phyloP scores from a whole-genome alignment of 2,113 vertebrate genomes.

The Malurus cyaneus region DNA sequence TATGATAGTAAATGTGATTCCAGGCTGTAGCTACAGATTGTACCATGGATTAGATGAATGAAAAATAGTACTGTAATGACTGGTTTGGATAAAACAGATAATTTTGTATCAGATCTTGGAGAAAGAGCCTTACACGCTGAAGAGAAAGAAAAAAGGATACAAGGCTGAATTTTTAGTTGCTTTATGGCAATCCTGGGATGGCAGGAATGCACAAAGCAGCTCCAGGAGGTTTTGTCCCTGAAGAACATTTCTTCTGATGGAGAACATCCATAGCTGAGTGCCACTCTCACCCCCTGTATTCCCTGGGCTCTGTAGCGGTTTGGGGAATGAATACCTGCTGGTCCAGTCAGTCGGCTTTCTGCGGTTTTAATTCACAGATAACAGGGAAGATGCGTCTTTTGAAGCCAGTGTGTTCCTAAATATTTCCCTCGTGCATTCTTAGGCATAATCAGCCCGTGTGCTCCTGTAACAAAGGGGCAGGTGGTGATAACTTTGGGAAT shows the following conservation, averaged over 20 bases:
- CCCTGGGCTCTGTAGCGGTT: not conserved
- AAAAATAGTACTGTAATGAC: not conserved
- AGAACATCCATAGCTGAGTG: not conserved
- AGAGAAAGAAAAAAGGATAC: not conserved
- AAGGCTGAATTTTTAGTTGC: not conserved
- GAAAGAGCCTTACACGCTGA: not conserved
- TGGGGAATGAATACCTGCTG: not conserved
- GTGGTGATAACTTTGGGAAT: not conserved
- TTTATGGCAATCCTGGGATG: not conserved
- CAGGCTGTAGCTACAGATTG: not conserved
- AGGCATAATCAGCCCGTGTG: not conserved
- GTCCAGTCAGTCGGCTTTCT: not conserved
- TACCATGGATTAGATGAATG: not conserved
- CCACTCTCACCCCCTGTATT: not conserved
- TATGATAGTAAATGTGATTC: not conserved
- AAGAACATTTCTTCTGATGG: not conserved
- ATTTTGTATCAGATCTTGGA: not conserved
- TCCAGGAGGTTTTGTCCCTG: not conserved
- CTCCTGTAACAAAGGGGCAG: not conserved
- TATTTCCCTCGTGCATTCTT: conserved; percentile 1
- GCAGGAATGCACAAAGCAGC: not conserved
- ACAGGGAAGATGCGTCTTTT: not conserved
- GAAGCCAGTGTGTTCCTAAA: not conserved
- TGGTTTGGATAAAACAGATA: not conserved
- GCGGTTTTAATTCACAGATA: not conserved